A percentile compares a stretch with the other conserved stretches of the same genome.
Evolutionary conservation across 2,888 invertebrate genomes (phyloP).

Genomic region (Papilio elwesi): DNA sequence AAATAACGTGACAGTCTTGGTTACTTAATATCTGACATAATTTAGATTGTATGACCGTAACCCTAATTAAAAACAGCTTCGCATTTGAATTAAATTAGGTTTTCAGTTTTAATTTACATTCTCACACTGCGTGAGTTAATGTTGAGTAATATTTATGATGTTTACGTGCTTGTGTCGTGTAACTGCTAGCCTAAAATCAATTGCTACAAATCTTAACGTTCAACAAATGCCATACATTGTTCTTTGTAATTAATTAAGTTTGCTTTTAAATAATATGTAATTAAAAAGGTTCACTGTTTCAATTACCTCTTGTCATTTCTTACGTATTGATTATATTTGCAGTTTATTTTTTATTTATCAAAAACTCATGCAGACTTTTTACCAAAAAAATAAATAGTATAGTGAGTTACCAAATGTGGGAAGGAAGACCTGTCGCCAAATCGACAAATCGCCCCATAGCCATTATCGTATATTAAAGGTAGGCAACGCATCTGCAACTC

Average conservation of each 20-base stretch:
- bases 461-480: too few species aligned
- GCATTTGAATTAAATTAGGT: constrained; percentile 21
- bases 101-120: constrained; percentile 30
- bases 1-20: too few species aligned
- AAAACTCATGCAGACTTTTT: too few species aligned
- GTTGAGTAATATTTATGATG: constrained; percentile 38
- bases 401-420: too few species aligned
- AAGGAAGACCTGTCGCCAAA: too few species aligned
- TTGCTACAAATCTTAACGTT: constrained; percentile 12
- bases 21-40: not conserved
- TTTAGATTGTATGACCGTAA: not conserved
- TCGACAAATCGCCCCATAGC: too few species aligned
- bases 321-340: too few species aligned
- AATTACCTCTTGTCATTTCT: too few species aligned
- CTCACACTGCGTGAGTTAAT: constrained; percentile 39
- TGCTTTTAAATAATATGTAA: not conserved
- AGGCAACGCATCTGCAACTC: too few species aligned
- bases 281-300: too few species aligned
- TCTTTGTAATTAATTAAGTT: not conserved
- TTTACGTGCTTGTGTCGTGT: constrained; percentile 31
- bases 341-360: too few species aligned
- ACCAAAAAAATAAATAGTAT: too few species aligned
- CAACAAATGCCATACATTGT: constrained; percentile 1
- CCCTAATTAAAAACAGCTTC: constrained; percentile 25
- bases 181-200: constrained; percentile 26